Evolutionary conservation across 2,888 invertebrate species (phyloP).

Genomic region (Xylophagus ater): DNA sequence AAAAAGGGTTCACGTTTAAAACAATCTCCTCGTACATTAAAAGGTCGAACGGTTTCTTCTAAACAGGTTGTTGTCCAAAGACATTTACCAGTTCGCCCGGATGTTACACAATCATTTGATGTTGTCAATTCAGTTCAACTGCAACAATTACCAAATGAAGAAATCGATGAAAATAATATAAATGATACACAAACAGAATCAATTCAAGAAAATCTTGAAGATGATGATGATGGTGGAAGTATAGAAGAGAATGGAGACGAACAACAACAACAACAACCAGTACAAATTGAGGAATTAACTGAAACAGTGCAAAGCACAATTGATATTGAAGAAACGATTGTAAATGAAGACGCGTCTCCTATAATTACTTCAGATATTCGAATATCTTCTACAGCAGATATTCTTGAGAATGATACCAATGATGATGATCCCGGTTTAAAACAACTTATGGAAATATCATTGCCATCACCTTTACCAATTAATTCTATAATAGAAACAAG

Average conservation of each 20-base stretch:
- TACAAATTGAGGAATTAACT: too few species aligned
- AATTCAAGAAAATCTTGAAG: conserved; percentile 30
- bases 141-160: conserved; percentile 22
- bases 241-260: conserved; percentile 30
- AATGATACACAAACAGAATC: conserved; percentile 12
- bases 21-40: conserved; percentile 12
- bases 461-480: conserved; percentile 15
- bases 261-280: conserved; percentile 1
- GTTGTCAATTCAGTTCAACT: conserved; percentile 20
- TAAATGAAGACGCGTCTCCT: too few species aligned
- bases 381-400: not conserved
- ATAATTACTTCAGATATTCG: too few species aligned
- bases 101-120: conserved; percentile 25
- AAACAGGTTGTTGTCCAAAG: conserved; percentile 63
- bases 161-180: conserved; percentile 9
- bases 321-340: not conserved
- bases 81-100: conserved; percentile 55
- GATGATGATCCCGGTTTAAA: conserved; percentile 16
- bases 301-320: too few species aligned
- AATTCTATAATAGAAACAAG: too few species aligned
- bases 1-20: conserved; percentile 28
- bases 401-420: not conserved
- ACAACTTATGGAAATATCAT: conserved; percentile 17
- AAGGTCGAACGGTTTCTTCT: conserved; percentile 19
- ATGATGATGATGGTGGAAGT: conserved; percentile 31